Conservation (phyloP, 2,113 vertebrate species). For the Fulmarus glacialis region DNA sequence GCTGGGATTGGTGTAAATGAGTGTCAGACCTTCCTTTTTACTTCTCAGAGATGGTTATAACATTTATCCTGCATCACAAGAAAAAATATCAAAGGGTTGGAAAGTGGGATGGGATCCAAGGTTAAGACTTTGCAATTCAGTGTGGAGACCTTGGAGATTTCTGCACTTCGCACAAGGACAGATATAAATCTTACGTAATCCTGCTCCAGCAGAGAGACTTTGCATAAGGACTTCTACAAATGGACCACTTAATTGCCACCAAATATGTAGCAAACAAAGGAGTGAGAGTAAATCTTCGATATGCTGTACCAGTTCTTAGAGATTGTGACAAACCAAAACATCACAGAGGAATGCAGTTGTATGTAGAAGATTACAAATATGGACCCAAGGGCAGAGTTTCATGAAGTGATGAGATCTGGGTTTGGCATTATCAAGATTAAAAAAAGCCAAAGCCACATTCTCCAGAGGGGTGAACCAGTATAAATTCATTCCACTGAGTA, state of each 20-base stretch:
- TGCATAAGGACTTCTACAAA: slow-evolving; percentile 56
- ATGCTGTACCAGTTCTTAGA: not conserved
- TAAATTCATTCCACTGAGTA: not conserved
- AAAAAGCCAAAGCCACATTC: not conserved
- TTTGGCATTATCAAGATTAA: not conserved
- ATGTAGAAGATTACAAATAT: not conserved
- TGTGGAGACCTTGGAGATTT: slow-evolving; percentile 21
- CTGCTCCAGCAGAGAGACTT: slow-evolving; percentile 16
- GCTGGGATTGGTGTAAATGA: not conserved
- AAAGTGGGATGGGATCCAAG: slow-evolving; percentile 30
- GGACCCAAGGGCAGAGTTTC: not conserved
- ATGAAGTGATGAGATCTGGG: not conserved
- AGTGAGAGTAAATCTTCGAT: not conserved
- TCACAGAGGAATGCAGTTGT: not conserved
- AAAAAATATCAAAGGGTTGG: slow-evolving; percentile 35
- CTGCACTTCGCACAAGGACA: slow-evolving; percentile 25
- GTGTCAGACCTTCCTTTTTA: not conserved
- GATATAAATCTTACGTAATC: slow-evolving; percentile 50
- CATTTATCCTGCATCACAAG: not conserved
- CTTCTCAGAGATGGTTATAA: not conserved
- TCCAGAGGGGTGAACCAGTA: not conserved
- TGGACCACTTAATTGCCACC: slow-evolving; percentile 56
- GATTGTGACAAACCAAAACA: not conserved
- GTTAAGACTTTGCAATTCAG: not conserved
- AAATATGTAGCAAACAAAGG: slow-evolving; percentile 32